Conservation (phyloP, 2,113 vertebrate species). For the Pseudorasbora parva region DNA sequence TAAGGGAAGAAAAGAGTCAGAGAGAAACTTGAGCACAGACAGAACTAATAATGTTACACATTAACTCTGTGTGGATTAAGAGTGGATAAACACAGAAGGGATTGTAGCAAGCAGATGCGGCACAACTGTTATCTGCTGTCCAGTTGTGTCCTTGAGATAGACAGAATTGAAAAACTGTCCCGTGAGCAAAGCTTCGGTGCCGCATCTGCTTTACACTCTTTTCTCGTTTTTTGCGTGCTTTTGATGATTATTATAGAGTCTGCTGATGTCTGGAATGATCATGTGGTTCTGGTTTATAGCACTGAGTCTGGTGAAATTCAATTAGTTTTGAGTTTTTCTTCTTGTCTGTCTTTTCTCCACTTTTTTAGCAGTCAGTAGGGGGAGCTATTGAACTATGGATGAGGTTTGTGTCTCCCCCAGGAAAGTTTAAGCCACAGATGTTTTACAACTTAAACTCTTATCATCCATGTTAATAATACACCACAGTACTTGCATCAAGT, state of each 20-base stretch:
- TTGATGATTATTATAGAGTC: conserved; percentile 4
- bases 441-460: neutral
- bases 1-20: conserved; percentile 43
- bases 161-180: neutral
- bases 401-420: neutral
- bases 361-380: conserved; percentile 38
- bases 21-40: conserved; percentile 9
- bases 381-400: conserved; percentile 56
- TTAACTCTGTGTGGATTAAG: conserved; percentile 11
- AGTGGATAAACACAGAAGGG: neutral
- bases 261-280: conserved; percentile 10
- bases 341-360: neutral
- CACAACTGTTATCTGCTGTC: neutral
- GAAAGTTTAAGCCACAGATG: neutral
- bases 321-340: neutral
- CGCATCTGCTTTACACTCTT: neutral
- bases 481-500: neutral
- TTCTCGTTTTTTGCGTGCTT: neutral
- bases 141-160: conserved; percentile 20
- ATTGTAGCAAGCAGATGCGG: neutral
- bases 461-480: conserved; percentile 30
- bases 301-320: neutral
- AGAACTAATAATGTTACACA: conserved; percentile 23
- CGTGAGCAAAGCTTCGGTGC: neutral
- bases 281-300: conserved; percentile 12